phyloP scores from a whole-genome alignment of 1,140 invertebrate genomes.

The Elymnias hypermnestra region DNA sequence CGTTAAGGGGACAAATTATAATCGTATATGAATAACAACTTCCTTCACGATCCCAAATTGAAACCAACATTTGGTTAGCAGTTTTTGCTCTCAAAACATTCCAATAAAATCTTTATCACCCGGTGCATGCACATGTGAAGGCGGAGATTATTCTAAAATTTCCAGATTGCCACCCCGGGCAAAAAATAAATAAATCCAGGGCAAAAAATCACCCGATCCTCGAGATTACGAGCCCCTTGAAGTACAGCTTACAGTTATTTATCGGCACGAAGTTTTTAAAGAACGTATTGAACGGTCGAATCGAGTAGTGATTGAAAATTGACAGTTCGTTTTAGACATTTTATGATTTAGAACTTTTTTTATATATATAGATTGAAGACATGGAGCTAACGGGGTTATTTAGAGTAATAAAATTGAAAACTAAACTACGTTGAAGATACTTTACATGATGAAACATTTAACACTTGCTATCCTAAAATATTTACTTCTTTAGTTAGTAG shows the following conservation, averaged over 20 bases:
- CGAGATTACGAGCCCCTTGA: conserved; percentile 34
- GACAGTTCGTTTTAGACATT: too few relatives aligned
- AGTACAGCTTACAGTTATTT: conserved; percentile 11
- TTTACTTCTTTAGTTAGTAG: too few relatives aligned
- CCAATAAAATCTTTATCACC: conserved; percentile 73
- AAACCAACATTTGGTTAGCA: conserved; percentile 59
- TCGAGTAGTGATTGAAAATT: too few relatives aligned
- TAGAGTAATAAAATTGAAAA: too few relatives aligned
- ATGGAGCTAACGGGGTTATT: too few relatives aligned
- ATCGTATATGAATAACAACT: conserved; percentile 44
- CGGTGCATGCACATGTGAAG: conserved; percentile 48
- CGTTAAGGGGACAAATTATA: conserved; percentile 2
- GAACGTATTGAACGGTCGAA: too few relatives aligned
- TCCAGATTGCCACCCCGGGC: conserved; percentile 70
- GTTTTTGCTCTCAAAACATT: conserved; percentile 63
- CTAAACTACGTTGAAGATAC: too few relatives aligned
- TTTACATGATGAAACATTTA: too few relatives aligned
- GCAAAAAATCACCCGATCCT: conserved; percentile 65
- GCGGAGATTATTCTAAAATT: conserved; percentile 67
- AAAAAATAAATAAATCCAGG: conserved; percentile 61
- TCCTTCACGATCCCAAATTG: conserved; percentile 54
- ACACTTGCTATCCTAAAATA: too few relatives aligned
- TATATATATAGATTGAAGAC: too few relatives aligned
- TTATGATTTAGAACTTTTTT: too few relatives aligned
- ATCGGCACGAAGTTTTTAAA: too few relatives aligned